These are phyloP conservation scores for Leptinotarsa juncta DNA, from an alignment of 2,888 invertebrate genomes.

Conservation along the genomic window DNA sequence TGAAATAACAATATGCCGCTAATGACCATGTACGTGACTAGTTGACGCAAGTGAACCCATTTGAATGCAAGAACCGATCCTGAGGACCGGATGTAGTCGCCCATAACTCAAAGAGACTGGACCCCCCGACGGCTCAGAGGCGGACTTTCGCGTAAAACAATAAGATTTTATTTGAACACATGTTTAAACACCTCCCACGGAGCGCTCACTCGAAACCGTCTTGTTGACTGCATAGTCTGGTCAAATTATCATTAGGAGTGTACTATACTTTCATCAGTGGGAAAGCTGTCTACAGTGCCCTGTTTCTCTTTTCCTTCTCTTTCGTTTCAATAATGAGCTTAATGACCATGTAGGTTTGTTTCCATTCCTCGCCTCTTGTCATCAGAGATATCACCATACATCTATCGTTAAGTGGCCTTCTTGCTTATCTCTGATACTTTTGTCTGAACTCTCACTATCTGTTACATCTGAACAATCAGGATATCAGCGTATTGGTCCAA, in stretches of 20 bases:
- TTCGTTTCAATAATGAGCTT: too few relatives aligned
- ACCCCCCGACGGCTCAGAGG: conserved; percentile 46
- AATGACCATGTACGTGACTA: conserved; percentile 15
- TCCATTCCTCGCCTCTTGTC: too few relatives aligned
- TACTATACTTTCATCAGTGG: background rate
- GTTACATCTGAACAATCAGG: too few relatives aligned
- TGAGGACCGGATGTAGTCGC: conserved; percentile 54
- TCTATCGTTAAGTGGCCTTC: too few relatives aligned
- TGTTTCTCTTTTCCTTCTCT: too few relatives aligned
- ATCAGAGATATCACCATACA: too few relatives aligned
- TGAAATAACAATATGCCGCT: background rate
- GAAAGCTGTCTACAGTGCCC: too few relatives aligned
- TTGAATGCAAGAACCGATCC: conserved; percentile 5
- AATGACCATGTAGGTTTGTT: too few relatives aligned
- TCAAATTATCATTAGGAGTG: background rate
- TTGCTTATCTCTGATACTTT: too few relatives aligned
- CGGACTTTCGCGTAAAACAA: conserved; percentile 60
- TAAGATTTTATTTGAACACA: conserved; percentile 62
- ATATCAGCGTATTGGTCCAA: too few relatives aligned
- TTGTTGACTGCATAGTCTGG: conserved; percentile 12
- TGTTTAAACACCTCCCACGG: conserved; percentile 60
- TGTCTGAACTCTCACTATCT: too few relatives aligned
- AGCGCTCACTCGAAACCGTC: conserved; percentile 18
- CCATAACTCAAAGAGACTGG: conserved; percentile 53
- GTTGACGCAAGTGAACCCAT: conserved; percentile 4